Evolutionary conservation across 2,888 invertebrate species (phyloP), one percentile per base, ranked within the genome.

Genomic region (Catocala sponsa): DNA sequence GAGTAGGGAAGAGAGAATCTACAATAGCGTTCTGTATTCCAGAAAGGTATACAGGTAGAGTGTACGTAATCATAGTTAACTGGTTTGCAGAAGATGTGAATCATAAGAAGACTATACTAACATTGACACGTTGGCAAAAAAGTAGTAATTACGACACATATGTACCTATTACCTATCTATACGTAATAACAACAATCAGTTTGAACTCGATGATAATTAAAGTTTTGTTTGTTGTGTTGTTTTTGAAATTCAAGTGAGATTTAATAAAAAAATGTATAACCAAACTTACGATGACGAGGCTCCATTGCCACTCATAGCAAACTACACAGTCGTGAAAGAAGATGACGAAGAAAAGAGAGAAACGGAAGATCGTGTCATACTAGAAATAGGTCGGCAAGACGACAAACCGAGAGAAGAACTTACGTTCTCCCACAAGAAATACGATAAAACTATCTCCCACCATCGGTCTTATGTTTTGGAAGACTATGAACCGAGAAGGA

Each of bases 361-460:
- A 43, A 57, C 79, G 63, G 94, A 93, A 68, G 92, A 92, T 4
- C 81, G 91, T 1, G 91, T 95, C 0, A 94, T 95, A 63, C 82
- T 95, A 63, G 95, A 95, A 84, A 95, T 95, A 70, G 95, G 95
- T 5, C 82, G 91, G 0, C 94, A 88, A 59, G 94, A 94, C n/a
- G 94, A 94, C 1, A 91, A 85, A 33, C 91, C 91, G 0, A 87
- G 79, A 58, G 94, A 94, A 67, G 94, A 94, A 65, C 85, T 84
- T 9, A 94, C 94, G 25, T 95, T 95, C 65, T 94, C 94, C 0
- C 95, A 95, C 64, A 95, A 95, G 80, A 95, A 95, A 70, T 95
- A 95, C 57, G 95, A 95, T 59, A 95, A 94, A 72, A 95, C 94
- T 0, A 94, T 91, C 68, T 91, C 94, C 0, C 94, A 94, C 68